Evolutionary conservation across 2,797 vertebrate genomes (phyloP).

Genomic region (Onychomys torridus): DNA sequence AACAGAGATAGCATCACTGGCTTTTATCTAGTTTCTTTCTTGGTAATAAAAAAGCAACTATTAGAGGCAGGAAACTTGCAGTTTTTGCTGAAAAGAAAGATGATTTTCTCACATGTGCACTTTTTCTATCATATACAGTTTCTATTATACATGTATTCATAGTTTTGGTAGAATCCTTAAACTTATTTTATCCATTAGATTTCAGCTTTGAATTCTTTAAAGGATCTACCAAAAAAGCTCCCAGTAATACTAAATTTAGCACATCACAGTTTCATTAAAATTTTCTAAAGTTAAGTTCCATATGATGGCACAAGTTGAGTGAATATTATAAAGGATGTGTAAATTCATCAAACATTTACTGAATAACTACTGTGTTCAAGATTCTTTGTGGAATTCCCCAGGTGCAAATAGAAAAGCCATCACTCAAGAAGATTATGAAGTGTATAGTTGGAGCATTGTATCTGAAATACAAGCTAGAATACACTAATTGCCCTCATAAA

Average conservation of each 20-base stretch:
- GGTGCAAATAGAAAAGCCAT: constrained; percentile 57
- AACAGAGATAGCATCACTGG: constrained; percentile 80
- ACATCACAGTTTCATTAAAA: neutral
- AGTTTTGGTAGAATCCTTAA: neutral
- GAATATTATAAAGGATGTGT: neutral
- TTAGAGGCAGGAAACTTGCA: constrained; percentile 66
- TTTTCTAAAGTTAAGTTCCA: constrained; percentile 35
- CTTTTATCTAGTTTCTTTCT: constrained; percentile 81
- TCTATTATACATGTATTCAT: neutral
- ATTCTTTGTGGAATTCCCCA: neutral
- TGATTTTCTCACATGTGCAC: neutral
- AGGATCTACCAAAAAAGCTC: neutral
- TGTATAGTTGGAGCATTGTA: constrained; percentile 11
- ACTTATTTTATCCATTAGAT: neutral
- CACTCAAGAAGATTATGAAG: constrained; percentile 15
- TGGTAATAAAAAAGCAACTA: constrained; percentile 74
- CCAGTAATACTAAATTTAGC: neutral
- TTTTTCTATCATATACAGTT: neutral
- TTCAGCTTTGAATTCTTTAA: constrained; percentile 25
- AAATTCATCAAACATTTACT: constrained; percentile 9
- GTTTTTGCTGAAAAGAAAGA: neutral
- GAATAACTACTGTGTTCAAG: neutral
- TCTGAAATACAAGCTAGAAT: constrained; percentile 60
- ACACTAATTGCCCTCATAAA: constrained; percentile 27
- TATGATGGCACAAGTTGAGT: neutral